These are phyloP conservation scores for Tanytarsus gracilentus DNA, from an alignment of 2,888 invertebrate species.

Conservation along the genomic window DNA sequence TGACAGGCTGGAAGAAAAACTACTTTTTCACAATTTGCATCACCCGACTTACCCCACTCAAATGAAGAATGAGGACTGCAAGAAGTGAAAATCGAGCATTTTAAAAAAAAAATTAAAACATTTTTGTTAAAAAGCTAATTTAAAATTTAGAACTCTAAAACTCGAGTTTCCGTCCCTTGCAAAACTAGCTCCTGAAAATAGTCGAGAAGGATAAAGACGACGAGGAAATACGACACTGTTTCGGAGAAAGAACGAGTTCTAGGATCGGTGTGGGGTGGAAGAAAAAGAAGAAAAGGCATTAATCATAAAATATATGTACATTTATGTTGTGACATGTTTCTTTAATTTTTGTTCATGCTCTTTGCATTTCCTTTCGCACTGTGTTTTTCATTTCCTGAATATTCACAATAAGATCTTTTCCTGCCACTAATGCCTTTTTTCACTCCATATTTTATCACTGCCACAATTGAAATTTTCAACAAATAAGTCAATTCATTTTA, in stretches of 20 bases:
- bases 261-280: not conserved
- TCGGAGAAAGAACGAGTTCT: too few species aligned
- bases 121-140: too few species aligned
- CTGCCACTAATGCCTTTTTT: too few species aligned
- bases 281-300: constrained; percentile 15
- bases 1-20: constrained; percentile 23
- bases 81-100: too few species aligned
- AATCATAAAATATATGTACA: constrained; percentile 27
- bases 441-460: too few species aligned
- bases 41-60: not conserved
- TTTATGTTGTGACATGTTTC: constrained; percentile 29
- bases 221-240: not conserved
- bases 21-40: constrained; percentile 5
- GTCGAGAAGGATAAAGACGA: too few species aligned
- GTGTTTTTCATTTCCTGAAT: not conserved
- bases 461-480: too few species aligned
- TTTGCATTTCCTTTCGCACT: not conserved
- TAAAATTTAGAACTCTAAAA: too few species aligned
- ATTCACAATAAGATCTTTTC: too few species aligned
- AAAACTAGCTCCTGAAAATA: not conserved
- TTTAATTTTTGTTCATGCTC: constrained; percentile 27
- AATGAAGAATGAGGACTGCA: too few species aligned
- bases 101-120: too few species aligned
- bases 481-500: too few species aligned
- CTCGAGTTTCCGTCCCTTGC: not conserved